phyloP scores from a whole-genome alignment of 2,113 vertebrate genomes.

The Meles meles region DNA sequence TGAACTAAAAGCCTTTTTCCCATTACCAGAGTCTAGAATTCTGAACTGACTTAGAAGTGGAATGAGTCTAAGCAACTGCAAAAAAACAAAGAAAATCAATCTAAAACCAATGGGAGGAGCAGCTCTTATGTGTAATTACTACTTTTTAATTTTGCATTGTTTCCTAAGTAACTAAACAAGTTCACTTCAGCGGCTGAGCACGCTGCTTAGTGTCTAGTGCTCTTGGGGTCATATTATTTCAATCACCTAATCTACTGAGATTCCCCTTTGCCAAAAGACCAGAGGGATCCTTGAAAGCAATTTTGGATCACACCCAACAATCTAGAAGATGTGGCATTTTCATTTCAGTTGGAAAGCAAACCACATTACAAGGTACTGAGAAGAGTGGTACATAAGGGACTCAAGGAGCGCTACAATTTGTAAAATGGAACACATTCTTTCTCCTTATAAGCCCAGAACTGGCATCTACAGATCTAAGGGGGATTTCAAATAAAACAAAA shows the following conservation, averaged over 20 bases:
- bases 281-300: background rate
- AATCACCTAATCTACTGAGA: background rate
- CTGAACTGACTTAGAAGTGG: background rate
- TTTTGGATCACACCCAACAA: background rate
- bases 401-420: background rate
- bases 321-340: background rate
- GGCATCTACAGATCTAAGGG: background rate
- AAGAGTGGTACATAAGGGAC: background rate
- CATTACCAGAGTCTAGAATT: background rate
- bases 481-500: background rate
- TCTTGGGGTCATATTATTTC: background rate
- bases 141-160: background rate
- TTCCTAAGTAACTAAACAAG: conserved; percentile 27
- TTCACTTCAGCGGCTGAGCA: background rate
- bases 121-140: background rate
- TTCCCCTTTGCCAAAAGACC: background rate
- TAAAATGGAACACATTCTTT: background rate
- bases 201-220: background rate
- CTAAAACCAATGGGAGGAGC: background rate
- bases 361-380: background rate
- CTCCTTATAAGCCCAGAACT: background rate
- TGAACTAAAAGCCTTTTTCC: background rate
- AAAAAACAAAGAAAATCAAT: background rate
- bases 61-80: background rate
- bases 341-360: conserved; percentile 2